Conservation (phyloP, 2,888 invertebrate species). For the Andricus curvator region DNA sequence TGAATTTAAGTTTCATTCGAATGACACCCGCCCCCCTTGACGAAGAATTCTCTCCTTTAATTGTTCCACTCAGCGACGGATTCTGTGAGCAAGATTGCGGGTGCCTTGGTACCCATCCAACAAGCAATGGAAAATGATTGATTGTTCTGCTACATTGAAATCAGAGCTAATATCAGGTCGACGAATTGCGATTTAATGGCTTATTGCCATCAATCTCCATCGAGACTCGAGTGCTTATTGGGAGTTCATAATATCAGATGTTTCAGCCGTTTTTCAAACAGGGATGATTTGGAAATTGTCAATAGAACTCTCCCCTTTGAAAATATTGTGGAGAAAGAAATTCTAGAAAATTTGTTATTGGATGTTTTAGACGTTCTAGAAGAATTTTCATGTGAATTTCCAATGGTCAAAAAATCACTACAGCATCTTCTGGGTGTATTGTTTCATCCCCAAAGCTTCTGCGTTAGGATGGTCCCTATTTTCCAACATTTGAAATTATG, state of each 20-base stretch:
- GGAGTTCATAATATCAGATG: not conserved
- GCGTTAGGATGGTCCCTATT: too few relatives aligned
- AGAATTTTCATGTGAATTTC: too few relatives aligned
- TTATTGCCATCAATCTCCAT: not conserved
- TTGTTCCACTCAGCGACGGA: slow-evolving; percentile 61
- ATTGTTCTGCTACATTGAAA: not conserved
- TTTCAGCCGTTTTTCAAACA: not conserved
- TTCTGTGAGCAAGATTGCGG: slow-evolving; percentile 23
- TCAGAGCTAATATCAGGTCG: not conserved
- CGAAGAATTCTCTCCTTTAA: slow-evolving; percentile 74
- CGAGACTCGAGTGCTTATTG: not conserved
- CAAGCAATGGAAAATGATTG: not conserved
- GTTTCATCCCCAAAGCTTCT: too few relatives aligned
- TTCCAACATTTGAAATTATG: too few relatives aligned
- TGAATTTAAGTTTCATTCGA: slow-evolving; percentile 68
- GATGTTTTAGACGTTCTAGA: too few relatives aligned
- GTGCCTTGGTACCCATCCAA: slow-evolving; percentile 2
- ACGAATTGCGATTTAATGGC: not conserved
- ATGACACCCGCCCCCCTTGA: slow-evolving; percentile 55
- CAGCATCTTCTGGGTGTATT: too few relatives aligned
- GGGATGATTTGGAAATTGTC: not conserved
- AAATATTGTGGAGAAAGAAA: too few relatives aligned
- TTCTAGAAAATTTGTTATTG: too few relatives aligned
- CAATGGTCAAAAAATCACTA: too few relatives aligned
- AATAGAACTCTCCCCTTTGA: too few relatives aligned